Evolutionary conservation across 2,113 vertebrate species (phyloP).

Genomic region (Sitta europaea): DNA sequence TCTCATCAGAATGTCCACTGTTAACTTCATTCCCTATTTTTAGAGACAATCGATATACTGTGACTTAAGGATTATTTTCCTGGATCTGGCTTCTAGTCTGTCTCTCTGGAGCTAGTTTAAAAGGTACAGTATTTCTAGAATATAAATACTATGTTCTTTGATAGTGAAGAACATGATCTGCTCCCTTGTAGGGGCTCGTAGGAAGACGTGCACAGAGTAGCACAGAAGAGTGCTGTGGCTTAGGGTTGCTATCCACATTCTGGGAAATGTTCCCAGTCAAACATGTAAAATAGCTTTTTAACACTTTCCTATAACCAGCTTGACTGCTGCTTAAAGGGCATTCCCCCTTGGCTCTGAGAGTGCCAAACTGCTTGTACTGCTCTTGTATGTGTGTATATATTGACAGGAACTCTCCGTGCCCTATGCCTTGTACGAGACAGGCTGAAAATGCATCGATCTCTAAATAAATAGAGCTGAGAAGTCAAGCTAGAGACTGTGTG

Average conservation of each 20-base stretch:
- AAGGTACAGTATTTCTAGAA: constrained; percentile 57
- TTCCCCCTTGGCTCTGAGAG: background rate
- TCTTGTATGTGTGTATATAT: constrained; percentile 9
- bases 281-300: constrained; percentile 60
- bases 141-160: constrained; percentile 23
- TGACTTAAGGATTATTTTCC: constrained; percentile 49
- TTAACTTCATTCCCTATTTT: constrained; percentile 53
- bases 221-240: constrained; percentile 14
- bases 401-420: background rate
- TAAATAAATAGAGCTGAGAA: constrained; percentile 5
- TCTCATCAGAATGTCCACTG: constrained; percentile 33
- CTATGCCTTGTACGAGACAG: constrained; percentile 2
- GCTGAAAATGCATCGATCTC: background rate
- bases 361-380: constrained; percentile 50
- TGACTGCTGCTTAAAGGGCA: constrained; percentile 49
- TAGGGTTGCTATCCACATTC: constrained; percentile 16
- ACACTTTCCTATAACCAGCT: constrained; percentile 55
- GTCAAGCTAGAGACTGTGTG: background rate
- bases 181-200: constrained; percentile 24
- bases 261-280: constrained; percentile 36
- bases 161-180: constrained; percentile 32
- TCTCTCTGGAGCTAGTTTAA: constrained; percentile 41
- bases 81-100: constrained; percentile 44
- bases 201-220: background rate
- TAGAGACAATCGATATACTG: constrained; percentile 66